Percentiles rank a stretch among this genome's conserved stretches.
Evolutionary conservation across 2,888 invertebrate species (phyloP).

Genomic region (Thymelicus sylvestris): DNA sequence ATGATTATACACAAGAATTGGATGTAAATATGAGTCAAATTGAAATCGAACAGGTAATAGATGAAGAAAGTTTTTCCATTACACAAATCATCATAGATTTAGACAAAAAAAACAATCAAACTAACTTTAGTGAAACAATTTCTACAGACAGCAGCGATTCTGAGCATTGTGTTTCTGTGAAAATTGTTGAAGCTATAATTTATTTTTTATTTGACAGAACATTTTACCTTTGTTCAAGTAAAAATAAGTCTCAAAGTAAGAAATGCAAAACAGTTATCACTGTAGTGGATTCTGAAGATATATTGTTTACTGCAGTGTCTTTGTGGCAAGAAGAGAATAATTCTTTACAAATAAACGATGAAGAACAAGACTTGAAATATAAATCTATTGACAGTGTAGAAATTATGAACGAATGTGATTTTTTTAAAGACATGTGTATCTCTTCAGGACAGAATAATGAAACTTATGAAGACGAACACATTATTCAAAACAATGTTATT

Average conservation of each 20-base stretch:
- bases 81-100: slow-evolving; percentile 64
- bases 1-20: slow-evolving; percentile 27
- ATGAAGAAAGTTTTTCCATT: slow-evolving; percentile 63
- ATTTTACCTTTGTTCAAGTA: slow-evolving; percentile 54
- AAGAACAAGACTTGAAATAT: background rate
- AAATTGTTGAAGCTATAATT: slow-evolving; percentile 67
- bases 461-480: background rate
- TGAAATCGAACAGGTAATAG: slow-evolving; percentile 1
- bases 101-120: slow-evolving; percentile 49
- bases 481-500: background rate
- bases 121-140: slow-evolving; percentile 56
- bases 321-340: slow-evolving; percentile 49
- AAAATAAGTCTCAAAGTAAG: slow-evolving; percentile 47
- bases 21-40: slow-evolving; percentile 10
- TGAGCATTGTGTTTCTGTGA: slow-evolving; percentile 51
- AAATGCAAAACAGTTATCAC: slow-evolving; percentile 63
- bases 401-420: background rate
- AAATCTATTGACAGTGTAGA: background rate
- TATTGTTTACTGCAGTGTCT: slow-evolving; percentile 62
- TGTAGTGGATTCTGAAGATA: slow-evolving; percentile 72
- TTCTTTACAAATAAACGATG: background rate
- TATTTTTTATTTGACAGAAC: slow-evolving; percentile 69
- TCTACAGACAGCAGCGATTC: slow-evolving; percentile 61
- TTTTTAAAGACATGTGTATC: background rate
- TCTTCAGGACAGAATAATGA: background rate